A percentile compares a stretch with the other conserved stretches of the same genome.
These are phyloP conservation scores for Eupithecia pulchellata DNA, from an alignment of 2,888 invertebrate species.

Conservation along the genomic window DNA sequence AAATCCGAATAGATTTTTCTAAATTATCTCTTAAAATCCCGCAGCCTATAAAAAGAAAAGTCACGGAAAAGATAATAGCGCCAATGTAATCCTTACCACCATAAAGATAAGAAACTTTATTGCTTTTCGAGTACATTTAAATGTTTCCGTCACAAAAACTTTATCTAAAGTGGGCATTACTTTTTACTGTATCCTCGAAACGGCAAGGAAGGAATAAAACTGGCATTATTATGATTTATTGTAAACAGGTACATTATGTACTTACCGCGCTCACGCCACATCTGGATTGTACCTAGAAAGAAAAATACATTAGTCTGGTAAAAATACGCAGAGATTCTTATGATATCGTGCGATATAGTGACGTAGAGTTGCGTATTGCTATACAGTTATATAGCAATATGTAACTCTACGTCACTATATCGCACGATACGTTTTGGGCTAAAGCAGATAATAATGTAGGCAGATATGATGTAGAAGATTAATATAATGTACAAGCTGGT, in stretches of 20 bases:
- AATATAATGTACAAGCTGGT: too few species aligned
- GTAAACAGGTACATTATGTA: constrained; percentile 20
- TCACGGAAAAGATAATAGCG: constrained; percentile 1
- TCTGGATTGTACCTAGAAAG: constrained; percentile 25
- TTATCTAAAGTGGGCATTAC: constrained; percentile 33
- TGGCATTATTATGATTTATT: constrained; percentile 33
- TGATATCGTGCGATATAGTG: too few species aligned
- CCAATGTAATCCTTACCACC: constrained; percentile 12
- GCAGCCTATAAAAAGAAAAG: constrained; percentile 10
- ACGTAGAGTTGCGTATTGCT: too few species aligned
- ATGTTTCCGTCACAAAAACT: constrained; percentile 30
- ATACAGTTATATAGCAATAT: too few species aligned
- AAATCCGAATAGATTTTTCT: neutral
- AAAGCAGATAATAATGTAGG: too few species aligned
- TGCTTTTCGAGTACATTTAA: constrained; percentile 22
- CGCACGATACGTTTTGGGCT: too few species aligned
- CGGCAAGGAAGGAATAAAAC: constrained; percentile 20
- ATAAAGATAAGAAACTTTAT: constrained; percentile 26
- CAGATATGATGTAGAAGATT: too few species aligned
- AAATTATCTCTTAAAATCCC: neutral
- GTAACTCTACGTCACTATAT: too few species aligned
- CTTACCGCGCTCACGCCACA: constrained; percentile 28
- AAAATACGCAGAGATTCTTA: neutral
- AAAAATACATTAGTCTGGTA: constrained; percentile 18
- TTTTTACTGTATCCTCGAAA: constrained; percentile 30